Evolutionary conservation across 2,888 invertebrate genomes (phyloP).

Genomic region (Alloplasta piceator): DNA sequence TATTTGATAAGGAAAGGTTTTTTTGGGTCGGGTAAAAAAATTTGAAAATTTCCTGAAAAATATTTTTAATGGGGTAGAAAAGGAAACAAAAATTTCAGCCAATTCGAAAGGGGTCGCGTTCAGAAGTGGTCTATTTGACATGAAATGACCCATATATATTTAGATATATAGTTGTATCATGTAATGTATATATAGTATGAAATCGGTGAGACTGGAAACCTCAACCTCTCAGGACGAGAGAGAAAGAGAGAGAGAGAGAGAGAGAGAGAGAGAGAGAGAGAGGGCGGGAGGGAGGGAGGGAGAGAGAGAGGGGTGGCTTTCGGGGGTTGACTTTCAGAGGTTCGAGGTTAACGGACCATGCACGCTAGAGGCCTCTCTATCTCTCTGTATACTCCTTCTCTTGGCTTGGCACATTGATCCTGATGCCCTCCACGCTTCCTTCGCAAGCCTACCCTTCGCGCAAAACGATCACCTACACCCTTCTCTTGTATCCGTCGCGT

Average conservation of each 20-base stretch:
- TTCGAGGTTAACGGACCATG: slow-evolving; percentile 75
- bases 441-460: slow-evolving; percentile 50
- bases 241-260: background rate
- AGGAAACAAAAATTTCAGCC: too few species aligned
- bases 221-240: slow-evolving; percentile 38
- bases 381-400: slow-evolving; percentile 60
- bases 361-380: slow-evolving; percentile 70
- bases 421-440: slow-evolving; percentile 64
- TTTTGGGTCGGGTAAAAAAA: too few species aligned
- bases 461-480: slow-evolving; percentile 31
- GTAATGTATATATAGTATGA: slow-evolving; percentile 42
- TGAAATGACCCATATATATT: background rate
- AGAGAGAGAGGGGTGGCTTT: slow-evolving; percentile 54
- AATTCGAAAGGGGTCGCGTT: too few species aligned
- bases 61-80: too few species aligned
- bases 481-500: slow-evolving; percentile 48
- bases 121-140: too few species aligned
- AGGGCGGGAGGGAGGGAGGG: background rate
- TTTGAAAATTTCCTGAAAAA: too few species aligned
- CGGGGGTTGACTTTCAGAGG: slow-evolving; percentile 68
- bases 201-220: slow-evolving; percentile 56
- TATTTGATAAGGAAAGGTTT: too few species aligned
- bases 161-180: slow-evolving; percentile 30
- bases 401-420: slow-evolving; percentile 68
- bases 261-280: slow-evolving; percentile 49